These are phyloP conservation scores for Ectropis grisescens DNA, from an alignment of 1,140 invertebrate genomes.

Conservation along the genomic window DNA sequence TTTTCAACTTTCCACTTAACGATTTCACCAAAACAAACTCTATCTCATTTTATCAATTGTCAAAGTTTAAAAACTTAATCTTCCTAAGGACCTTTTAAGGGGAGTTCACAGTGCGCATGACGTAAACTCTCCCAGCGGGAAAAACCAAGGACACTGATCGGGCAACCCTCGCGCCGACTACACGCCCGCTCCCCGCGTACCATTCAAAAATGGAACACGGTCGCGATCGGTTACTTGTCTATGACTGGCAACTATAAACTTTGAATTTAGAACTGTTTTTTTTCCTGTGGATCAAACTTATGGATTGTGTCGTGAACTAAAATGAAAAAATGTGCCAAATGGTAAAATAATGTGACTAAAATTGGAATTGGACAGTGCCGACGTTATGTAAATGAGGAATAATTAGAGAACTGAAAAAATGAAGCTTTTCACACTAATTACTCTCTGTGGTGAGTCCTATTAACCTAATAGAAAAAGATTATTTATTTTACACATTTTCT, in stretches of 20 bases:
- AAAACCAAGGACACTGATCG: slow-evolving; percentile 52
- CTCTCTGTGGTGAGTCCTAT: slow-evolving; percentile 45
- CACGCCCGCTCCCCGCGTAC: slow-evolving; percentile 16
- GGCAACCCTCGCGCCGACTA: slow-evolving; percentile 15
- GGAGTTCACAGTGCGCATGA: slow-evolving; percentile 52
- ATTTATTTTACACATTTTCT: too few species aligned
- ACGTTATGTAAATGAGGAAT: slow-evolving; percentile 22
- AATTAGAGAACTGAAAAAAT: slow-evolving; percentile 26
- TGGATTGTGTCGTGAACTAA: slow-evolving; percentile 9
- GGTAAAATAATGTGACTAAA: slow-evolving; percentile 11
- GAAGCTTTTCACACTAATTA: slow-evolving; percentile 45
- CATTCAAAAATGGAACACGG: slow-evolving; percentile 35
- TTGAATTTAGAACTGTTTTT: too few species aligned
- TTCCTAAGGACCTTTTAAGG: slow-evolving; percentile 58
- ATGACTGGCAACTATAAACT: too few species aligned
- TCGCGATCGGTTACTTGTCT: slow-evolving; percentile 22
- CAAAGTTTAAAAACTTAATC: slow-evolving; percentile 66
- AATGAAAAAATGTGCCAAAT: slow-evolving; percentile 8
- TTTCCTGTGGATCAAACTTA: slow-evolving; percentile 12
- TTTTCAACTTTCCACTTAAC: slow-evolving; percentile 54
- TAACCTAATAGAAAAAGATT: too few species aligned
- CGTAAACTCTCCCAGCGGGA: slow-evolving; percentile 35
- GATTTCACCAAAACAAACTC: slow-evolving; percentile 46
- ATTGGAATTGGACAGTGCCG: slow-evolving; percentile 5
- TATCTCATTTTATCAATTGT: slow-evolving; percentile 60